Conservation (phyloP, 2,888 invertebrate genomes). For the Cantharis rustica region DNA sequence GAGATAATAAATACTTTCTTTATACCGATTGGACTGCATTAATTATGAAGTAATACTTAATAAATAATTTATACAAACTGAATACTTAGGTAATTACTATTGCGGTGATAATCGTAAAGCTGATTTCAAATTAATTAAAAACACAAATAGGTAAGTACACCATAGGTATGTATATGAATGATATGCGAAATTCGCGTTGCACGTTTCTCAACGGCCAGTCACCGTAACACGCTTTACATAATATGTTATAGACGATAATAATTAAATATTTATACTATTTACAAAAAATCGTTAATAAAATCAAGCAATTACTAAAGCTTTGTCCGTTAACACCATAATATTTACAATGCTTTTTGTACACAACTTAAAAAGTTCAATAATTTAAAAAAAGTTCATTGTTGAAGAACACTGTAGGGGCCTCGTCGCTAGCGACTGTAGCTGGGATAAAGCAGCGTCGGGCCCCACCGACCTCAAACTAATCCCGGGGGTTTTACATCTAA, state of each 20-base stretch:
- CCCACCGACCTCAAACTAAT: constrained; percentile 81
- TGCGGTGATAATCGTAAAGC: constrained; percentile 28
- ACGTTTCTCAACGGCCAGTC: constrained; percentile 51
- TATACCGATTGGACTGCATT: constrained; percentile 4
- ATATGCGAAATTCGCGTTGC: constrained; percentile 46
- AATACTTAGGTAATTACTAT: constrained; percentile 19
- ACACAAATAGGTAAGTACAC: constrained; percentile 31
- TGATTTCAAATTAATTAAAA: constrained; percentile 19
- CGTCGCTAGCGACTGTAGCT: constrained; percentile 52
- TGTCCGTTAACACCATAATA: constrained; percentile 43
- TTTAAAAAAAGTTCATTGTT: constrained; percentile 34
- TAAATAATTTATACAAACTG: constrained; percentile 26
- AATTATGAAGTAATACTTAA: constrained; percentile 21
- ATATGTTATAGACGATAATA: constrained; percentile 40
- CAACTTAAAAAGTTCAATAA: constrained; percentile 16
- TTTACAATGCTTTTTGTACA: constrained; percentile 42
- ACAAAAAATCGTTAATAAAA: constrained; percentile 42
- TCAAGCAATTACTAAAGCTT: constrained; percentile 45
- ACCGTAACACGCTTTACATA: constrained; percentile 43
- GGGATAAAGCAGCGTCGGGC: constrained; percentile 60
- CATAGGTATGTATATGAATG: constrained; percentile 19
- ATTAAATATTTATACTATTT: constrained; percentile 52
- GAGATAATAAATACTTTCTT: constrained; percentile 24
- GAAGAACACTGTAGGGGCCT: constrained; percentile 35
- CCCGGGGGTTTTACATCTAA: constrained; percentile 76